These are phyloP conservation scores for Platycercus adscitus DNA, from an alignment of 2,113 vertebrate species.

Conservation along the genomic window DNA sequence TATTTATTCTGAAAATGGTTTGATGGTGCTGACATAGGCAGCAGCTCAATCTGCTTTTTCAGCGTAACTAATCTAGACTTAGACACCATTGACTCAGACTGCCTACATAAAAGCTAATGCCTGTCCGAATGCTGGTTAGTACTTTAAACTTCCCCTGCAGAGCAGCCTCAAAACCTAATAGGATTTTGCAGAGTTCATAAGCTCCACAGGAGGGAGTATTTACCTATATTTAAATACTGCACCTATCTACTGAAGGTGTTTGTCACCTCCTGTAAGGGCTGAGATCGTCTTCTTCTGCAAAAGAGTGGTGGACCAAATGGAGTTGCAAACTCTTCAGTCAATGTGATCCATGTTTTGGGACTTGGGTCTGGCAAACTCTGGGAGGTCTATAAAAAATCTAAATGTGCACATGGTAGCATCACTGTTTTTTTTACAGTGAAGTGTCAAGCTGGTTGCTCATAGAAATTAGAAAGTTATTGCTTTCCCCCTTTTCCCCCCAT, in stretches of 20 bases:
- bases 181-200: neutral
- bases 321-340: neutral
- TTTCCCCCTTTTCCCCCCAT: neutral
- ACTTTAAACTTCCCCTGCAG: neutral
- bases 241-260: neutral
- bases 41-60: neutral
- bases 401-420: accelerated
- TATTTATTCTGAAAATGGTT: neutral
- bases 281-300: neutral
- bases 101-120: neutral
- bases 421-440: neutral
- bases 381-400: neutral
- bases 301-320: neutral
- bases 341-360: neutral
- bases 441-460: neutral
- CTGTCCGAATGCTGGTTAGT: neutral
- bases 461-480: neutral
- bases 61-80: neutral
- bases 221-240: neutral
- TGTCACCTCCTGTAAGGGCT: neutral
- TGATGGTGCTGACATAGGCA: neutral
- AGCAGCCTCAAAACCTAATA: neutral
- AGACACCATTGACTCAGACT: neutral
- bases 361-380: neutral
- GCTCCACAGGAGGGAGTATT: slow-evolving; percentile 64